Percentiles rank a stretch among this genome's conserved stretches.
Conservation (phyloP, 2,888 invertebrate genomes). For the Drosophila parthenogenetica region DNA sequence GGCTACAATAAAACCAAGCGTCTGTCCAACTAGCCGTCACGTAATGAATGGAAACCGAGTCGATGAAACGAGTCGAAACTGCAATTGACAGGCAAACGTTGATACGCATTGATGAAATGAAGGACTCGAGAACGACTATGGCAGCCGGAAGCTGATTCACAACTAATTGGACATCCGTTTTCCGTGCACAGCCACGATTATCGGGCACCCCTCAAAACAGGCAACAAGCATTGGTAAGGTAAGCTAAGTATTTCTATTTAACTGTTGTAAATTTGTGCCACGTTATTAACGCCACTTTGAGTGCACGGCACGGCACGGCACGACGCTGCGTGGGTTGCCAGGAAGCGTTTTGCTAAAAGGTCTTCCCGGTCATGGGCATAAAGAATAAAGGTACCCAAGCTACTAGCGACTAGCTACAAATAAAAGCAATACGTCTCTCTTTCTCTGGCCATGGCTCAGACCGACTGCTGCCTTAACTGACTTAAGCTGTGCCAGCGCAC, state of each 20-base stretch:
- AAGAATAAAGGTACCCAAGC: constrained; percentile 29
- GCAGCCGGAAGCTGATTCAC: constrained; percentile 79
- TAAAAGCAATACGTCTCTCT: constrained; percentile 22
- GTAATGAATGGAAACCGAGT: constrained; percentile 57
- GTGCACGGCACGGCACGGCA: constrained; percentile 62
- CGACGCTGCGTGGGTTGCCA: constrained; percentile 27
- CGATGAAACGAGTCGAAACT: constrained; percentile 34
- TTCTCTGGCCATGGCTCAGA: not conserved
- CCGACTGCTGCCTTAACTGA: constrained; percentile 9
- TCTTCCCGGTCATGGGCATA: constrained; percentile 42
- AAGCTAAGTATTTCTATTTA: constrained; percentile 64
- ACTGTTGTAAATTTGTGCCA: constrained; percentile 71
- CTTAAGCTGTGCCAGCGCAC: constrained; percentile 56
- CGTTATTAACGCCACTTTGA: constrained; percentile 82
- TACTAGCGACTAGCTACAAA: constrained; percentile 20
- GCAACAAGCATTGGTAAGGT: constrained; percentile 43
- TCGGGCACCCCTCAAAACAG: constrained; percentile 46
- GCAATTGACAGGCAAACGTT: constrained; percentile 76
- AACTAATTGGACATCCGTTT: constrained; percentile 84
- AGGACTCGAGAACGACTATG: constrained; percentile 25
- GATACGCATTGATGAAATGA: constrained; percentile 63
- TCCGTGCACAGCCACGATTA: constrained; percentile 72
- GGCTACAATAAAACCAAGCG: constrained; percentile 53
- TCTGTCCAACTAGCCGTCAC: constrained; percentile 24
- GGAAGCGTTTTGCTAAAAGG: constrained; percentile 61